A percentile compares a stretch with the other conserved stretches of the same genome.
Evolutionary conservation across 2,797 vertebrate genomes (phyloP).

Genomic region (Ctenosaura bakeri): DNA sequence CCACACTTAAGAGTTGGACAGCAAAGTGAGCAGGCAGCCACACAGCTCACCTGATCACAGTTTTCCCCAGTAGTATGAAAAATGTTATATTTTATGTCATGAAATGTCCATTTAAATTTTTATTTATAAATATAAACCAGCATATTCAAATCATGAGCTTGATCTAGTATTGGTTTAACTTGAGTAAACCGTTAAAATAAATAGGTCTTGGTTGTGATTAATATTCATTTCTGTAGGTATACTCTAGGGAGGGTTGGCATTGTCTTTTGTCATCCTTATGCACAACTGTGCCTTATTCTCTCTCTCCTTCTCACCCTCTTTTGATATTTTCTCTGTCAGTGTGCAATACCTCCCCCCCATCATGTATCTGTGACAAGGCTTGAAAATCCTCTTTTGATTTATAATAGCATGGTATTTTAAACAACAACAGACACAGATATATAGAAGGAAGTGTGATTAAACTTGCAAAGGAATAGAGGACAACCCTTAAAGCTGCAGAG

Average conservation of each 20-base stretch:
- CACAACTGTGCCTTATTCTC: background rate
- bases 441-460: background rate
- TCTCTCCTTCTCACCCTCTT: background rate
- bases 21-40: background rate
- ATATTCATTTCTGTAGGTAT: too few species aligned
- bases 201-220: background rate
- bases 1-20: background rate
- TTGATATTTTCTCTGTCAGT: background rate
- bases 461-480: background rate
- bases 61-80: background rate
- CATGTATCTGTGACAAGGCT: background rate
- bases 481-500: background rate
- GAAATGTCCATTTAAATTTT: background rate
- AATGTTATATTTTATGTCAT: background rate
- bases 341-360: background rate
- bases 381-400: constrained; percentile 13
- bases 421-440: background rate
- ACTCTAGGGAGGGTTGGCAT: too few species aligned
- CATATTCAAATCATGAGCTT: background rate
- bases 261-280: too few species aligned
- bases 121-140: background rate
- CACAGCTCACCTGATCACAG: background rate
- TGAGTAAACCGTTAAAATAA: background rate
- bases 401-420: background rate
- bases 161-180: background rate